Percentiles rank a stretch among this genome's conserved stretches.
phyloP scores from a whole-genome alignment of 2,113 vertebrate genomes.

The Lynx canadensis region DNA sequence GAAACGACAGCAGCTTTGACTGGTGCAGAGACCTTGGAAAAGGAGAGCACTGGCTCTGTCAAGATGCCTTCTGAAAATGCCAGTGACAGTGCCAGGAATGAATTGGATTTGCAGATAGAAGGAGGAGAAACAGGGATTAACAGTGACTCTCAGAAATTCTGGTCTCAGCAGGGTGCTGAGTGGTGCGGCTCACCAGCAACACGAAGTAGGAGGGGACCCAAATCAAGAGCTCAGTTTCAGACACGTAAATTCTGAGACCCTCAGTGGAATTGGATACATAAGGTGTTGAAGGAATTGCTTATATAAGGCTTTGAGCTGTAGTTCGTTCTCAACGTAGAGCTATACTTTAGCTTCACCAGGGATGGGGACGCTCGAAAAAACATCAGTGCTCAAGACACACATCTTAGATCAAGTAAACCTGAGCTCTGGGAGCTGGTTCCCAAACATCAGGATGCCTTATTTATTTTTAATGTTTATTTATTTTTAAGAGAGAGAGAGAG shows the following conservation, averaged over 20 bases:
- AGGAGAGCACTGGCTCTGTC: neutral
- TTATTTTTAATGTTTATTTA: too few relatives aligned
- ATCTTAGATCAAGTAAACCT: neutral
- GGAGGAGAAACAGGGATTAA: neutral
- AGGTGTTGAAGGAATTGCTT: neutral
- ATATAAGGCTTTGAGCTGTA: neutral
- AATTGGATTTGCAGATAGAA: neutral
- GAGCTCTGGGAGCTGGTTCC: neutral
- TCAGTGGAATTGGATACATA: neutral
- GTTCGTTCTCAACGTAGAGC: neutral
- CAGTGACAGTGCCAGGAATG: too few relatives aligned
- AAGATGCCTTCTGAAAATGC: neutral
- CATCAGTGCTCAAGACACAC: neutral
- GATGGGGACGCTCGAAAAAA: neutral
- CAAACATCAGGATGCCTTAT: neutral
- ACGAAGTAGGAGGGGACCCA: neutral
- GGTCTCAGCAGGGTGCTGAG: neutral
- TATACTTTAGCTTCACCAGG: neutral
- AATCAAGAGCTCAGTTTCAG: neutral
- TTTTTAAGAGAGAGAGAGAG: too few relatives aligned
- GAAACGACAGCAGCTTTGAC: neutral
- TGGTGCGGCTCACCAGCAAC: neutral
- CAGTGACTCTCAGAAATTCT: neutral
- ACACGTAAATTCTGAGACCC: neutral
- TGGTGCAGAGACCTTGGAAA: neutral